Conservation (phyloP, 2,888 invertebrate species). For the Chrysomela aeneicollis region DNA sequence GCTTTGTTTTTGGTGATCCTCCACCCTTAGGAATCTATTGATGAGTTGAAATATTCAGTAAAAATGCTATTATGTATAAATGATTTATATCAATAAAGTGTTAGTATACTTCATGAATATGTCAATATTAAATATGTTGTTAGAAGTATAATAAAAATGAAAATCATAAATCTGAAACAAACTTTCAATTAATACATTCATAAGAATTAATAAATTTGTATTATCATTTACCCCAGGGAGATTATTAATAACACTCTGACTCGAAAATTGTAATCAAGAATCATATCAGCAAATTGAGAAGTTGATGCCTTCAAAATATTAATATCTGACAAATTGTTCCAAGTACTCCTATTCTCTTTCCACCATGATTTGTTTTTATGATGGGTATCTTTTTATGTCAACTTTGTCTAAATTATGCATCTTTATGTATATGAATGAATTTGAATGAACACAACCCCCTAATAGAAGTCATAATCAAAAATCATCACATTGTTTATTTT, state of each 20-base stretch:
- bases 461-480: too few species aligned
- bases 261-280: conserved; percentile 8
- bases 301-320: too few species aligned
- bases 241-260: conserved; percentile 4
- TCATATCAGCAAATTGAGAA: neutral
- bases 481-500: too few species aligned
- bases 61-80: neutral
- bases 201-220: neutral
- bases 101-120: neutral
- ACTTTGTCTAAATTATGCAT: too few species aligned
- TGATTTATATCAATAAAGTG: neutral
- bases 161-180: conserved; percentile 15
- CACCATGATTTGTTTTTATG: too few species aligned
- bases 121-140: conserved; percentile 5
- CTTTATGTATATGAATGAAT: too few species aligned
- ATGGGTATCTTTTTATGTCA: too few species aligned
- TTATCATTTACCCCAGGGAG: conserved; percentile 8
- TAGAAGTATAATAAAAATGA: conserved; percentile 16
- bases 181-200: neutral
- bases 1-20: conserved; percentile 75
- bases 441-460: too few species aligned
- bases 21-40: conserved; percentile 71
- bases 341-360: too few species aligned
- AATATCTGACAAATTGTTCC: neutral
- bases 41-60: conserved; percentile 34